These are phyloP conservation scores for Enteromius mattozi DNA, from an alignment of 2,797 vertebrate genomes.

Conservation along the genomic window DNA sequence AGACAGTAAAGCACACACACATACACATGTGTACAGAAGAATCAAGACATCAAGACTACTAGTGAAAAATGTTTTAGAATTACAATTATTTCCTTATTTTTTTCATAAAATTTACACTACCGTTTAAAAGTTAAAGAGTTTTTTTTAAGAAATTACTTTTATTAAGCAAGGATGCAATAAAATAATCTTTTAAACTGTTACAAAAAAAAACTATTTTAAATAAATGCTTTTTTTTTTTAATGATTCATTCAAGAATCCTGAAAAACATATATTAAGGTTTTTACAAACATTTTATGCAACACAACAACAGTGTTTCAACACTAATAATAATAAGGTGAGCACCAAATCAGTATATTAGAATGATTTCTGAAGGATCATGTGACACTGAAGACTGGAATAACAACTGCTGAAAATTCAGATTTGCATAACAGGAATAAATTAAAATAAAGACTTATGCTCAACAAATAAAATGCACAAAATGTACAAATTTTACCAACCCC, in stretches of 20 bases:
- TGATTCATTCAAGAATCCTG: not conserved
- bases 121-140: not conserved
- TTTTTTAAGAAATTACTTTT: not conserved
- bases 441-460: not conserved
- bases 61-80: not conserved
- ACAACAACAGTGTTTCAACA: not conserved
- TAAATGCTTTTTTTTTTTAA: not conserved
- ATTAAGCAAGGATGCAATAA: not conserved
- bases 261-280: not conserved
- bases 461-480: not conserved
- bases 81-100: not conserved
- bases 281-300: not conserved
- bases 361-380: not conserved
- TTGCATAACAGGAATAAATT: not conserved
- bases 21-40: not conserved
- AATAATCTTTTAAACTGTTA: not conserved
- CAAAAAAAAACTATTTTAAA: not conserved
- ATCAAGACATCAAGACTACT: not conserved
- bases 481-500: too few relatives aligned
- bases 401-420: not conserved
- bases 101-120: not conserved
- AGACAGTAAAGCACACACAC: slow-evolving; percentile 52
- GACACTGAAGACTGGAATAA: not conserved
- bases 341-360: not conserved
- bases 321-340: not conserved